phyloP scores from a whole-genome alignment of 2,888 invertebrate species.

The Cyaniris semiargus region DNA sequence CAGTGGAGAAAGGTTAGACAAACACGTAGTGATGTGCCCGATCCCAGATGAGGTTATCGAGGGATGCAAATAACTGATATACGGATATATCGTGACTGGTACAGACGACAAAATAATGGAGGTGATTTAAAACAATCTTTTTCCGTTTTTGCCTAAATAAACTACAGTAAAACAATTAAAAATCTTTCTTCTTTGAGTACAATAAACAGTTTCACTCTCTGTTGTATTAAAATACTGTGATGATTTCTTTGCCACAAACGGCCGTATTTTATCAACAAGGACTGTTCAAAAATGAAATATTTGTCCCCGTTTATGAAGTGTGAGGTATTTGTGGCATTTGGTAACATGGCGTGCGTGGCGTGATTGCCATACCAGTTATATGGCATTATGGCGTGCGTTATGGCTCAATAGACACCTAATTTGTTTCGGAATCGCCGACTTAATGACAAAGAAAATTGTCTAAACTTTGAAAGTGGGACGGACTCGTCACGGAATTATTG shows the following conservation, averaged over 20 bases:
- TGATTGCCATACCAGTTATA: not conserved
- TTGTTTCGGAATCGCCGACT: not conserved
- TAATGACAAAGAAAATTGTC: not conserved
- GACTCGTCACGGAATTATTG: not conserved
- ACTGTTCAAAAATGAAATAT: not conserved
- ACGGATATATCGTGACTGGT: not conserved
- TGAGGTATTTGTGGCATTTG: not conserved
- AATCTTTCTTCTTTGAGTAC: too few relatives aligned
- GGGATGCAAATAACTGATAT: not conserved
- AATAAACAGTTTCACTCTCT: not conserved
- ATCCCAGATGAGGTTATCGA: slow-evolving; percentile 7
- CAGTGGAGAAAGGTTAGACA: slow-evolving; percentile 1
- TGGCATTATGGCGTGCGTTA: slow-evolving; percentile 11
- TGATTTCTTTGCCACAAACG: not conserved
- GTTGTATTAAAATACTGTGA: not conserved
- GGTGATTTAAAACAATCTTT: not conserved
- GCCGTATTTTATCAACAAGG: not conserved
- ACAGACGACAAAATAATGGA: not conserved
- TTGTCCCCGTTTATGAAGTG: not conserved
- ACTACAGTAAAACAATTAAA: too few relatives aligned
- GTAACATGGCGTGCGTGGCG: not conserved
- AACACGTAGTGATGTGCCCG: slow-evolving; percentile 25
- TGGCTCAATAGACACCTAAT: slow-evolving; percentile 9
- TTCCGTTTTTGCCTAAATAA: too few relatives aligned
- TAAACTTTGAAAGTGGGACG: not conserved